These are phyloP conservation scores for Noctilio leporinus DNA, from an alignment of 2,113 vertebrate species.

Conservation along the genomic window DNA sequence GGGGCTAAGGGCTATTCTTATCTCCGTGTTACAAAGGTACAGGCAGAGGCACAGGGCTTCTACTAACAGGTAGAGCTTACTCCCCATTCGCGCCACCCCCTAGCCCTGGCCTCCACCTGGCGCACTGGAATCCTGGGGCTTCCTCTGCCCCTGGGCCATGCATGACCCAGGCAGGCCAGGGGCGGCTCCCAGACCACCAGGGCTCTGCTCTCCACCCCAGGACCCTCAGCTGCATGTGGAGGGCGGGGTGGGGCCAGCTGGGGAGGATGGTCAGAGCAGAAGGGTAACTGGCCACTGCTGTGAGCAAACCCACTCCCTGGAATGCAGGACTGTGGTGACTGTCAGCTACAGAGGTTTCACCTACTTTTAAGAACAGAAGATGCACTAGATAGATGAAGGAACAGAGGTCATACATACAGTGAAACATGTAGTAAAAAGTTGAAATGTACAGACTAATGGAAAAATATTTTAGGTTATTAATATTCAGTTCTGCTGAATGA, in stretches of 20 bases:
- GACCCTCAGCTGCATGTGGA: no score
- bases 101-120: background rate
- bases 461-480: background rate
- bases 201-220: background rate
- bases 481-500: background rate
- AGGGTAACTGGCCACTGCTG: background rate
- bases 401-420: background rate
- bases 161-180: no score
- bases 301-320: background rate
- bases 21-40: background rate
- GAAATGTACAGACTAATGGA: background rate
- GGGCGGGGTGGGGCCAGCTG: background rate
- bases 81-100: background rate
- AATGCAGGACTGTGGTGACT: fast-evolving
- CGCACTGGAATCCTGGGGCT: background rate
- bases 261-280: background rate
- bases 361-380: background rate
- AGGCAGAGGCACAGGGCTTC: background rate
- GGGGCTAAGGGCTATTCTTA: background rate
- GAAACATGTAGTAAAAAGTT: background rate
- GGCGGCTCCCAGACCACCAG: background rate
- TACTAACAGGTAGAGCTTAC: background rate
- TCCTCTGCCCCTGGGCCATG: background rate
- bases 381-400: background rate
- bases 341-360: background rate